These are phyloP conservation scores for Phania funesta DNA, from an alignment of 2,888 invertebrate species.

Conservation along the genomic window DNA sequence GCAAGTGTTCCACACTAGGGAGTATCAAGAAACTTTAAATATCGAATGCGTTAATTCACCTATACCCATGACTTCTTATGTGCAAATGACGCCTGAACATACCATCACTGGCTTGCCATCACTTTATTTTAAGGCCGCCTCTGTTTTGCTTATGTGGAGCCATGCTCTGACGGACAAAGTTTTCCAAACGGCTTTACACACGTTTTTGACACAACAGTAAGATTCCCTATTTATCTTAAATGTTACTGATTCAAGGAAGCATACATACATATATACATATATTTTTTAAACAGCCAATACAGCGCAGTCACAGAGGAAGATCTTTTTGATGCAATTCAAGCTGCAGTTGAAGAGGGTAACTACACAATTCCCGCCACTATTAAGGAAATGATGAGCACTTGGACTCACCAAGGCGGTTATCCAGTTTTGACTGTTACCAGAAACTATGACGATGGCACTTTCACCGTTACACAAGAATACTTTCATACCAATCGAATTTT, in stretches of 20 bases:
- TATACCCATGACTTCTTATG: conserved; percentile 90
- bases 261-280: neutral
- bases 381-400: conserved; percentile 83
- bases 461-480: conserved; percentile 82
- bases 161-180: conserved; percentile 74
- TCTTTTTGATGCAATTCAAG: conserved; percentile 72
- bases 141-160: conserved; percentile 80
- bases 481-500: conserved; percentile 70
- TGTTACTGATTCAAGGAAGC: neutral
- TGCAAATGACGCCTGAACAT: conserved; percentile 91
- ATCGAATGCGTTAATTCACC: conserved; percentile 88
- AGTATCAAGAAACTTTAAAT: conserved; percentile 85
- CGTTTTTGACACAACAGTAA: conserved; percentile 74
- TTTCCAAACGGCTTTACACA: conserved; percentile 75
- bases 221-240: conserved; percentile 29
- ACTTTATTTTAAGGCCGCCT: conserved; percentile 93
- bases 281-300: conserved; percentile 69
- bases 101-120: conserved; percentile 91
- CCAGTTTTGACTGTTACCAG: conserved; percentile 82
- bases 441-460: conserved; percentile 81
- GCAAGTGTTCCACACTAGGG: neutral
- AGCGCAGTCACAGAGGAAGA: conserved; percentile 73
- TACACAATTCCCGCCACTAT: conserved; percentile 80
- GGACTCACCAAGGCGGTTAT: conserved; percentile 84
- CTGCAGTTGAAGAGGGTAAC: conserved; percentile 72